Evolutionary conservation across 2,797 vertebrate genomes (phyloP).

Genomic region (Furcifer pardalis): DNA sequence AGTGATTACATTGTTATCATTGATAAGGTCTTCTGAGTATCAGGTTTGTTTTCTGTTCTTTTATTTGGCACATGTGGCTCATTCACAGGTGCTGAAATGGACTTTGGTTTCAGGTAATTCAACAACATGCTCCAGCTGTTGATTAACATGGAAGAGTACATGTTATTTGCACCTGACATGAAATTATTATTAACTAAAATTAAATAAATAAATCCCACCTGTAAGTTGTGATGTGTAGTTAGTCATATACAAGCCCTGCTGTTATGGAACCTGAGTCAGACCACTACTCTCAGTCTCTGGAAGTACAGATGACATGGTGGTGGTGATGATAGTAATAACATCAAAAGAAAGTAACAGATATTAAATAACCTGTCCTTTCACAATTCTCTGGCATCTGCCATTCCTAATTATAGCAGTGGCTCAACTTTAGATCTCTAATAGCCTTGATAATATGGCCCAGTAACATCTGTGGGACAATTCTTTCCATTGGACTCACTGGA

Average conservation of each 20-base stretch:
- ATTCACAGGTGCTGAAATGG: conserved; percentile 28
- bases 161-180: neutral
- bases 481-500: neutral
- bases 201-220: too few species aligned
- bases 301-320: too few species aligned
- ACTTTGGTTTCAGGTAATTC: conserved; percentile 51
- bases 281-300: too few species aligned
- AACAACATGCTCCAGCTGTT: conserved; percentile 34
- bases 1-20: conserved; percentile 17
- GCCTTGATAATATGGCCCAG: neutral
- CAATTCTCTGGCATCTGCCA: too few species aligned
- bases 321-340: too few species aligned
- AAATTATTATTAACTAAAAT: too few species aligned
- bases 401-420: too few species aligned
- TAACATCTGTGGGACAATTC: neutral
- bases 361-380: too few species aligned
- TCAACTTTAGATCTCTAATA: too few species aligned
- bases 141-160: neutral
- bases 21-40: conserved; percentile 37
- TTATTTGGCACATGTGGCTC: conserved; percentile 52
- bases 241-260: too few species aligned
- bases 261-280: too few species aligned
- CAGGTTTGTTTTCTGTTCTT: conserved; percentile 46
- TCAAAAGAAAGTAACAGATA: too few species aligned
- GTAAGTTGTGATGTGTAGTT: neutral